Base-by-base conservation (phyloP, 2,888 invertebrate genomes). In the Zele albiditarsus region DNA sequence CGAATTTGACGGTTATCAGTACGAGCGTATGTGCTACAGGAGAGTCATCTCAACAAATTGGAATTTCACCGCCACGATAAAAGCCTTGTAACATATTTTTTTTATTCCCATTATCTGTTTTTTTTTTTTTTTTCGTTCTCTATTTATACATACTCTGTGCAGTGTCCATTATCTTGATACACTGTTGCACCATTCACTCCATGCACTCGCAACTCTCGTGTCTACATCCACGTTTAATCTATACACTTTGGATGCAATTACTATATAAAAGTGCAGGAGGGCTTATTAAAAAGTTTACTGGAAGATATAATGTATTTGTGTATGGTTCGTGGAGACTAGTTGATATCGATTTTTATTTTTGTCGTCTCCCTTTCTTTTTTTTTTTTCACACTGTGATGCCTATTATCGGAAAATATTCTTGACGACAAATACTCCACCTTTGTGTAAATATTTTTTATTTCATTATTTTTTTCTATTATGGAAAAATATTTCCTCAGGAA, bases 221-320 rank as follows among this genome's bases (percentile, higher is more conserved):
- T 49, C 31, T 69, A 57, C 25, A 33, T 58, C 23, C 16, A 46
- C 46, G n/a, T 16, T 3, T 6, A 46, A 46, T 46, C 46, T 6
- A 65, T 58, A 27, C 46, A 42, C 53, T 69, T 69, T 38, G 38
- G 28, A 69, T 31, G 58, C 38, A 28, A 53, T 28, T 25, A 57
- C 57, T 38, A 27, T 10, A 57, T 57, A 33, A 33, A 57, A 69
- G 58, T 33, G 53, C 58, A 49, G 49, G n/a, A 25, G 65, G 42
- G 60, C 67, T 73, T 73, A 73, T 73, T 73, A 73, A 68, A 73
- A 73, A 73, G 73, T 73, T 68, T 53, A 68, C 67, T 58, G 66
- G 27, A 73, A 33, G 58, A 58, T 25, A 58, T 38, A 12, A n/a
- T 46, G 16, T 46, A 4, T 46, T 46, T 46, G 16, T 46, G 3